Base-by-base conservation (phyloP, 2,797 vertebrate species). In the Lindbergichthys nudifrons region DNA sequence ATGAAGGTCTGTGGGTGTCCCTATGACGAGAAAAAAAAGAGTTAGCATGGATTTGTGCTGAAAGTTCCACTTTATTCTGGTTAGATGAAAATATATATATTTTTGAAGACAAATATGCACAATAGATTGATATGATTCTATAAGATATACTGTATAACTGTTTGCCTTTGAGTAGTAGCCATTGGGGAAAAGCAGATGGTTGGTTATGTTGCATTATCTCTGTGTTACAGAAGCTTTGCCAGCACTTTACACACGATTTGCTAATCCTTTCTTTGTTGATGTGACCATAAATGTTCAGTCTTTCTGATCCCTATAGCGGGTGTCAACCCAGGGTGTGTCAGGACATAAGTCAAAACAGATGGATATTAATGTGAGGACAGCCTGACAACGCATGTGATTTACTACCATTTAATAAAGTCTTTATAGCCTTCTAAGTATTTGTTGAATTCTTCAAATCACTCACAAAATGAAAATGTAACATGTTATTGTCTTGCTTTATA, bases 371-470 rank as follows among this genome's bases (percentile, higher is more conserved):
- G 64, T 61, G 65, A 77, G 41, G 54, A 65, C 15, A 56, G 58
- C 52, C 71, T 13, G 45, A 68, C 62, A 82, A 80, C 84, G 84
- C 86, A 88, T 91, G 83, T 84, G 48, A 85, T 88, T 90, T 89
- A 76, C 81, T 89, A 88, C 80, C 51, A 61, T 88, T 89, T 79
- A 92, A 91, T 93, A 90, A 93, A 91, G 72, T 87, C 71, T 89
- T 82, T 83, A 68, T 81, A 56, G 26, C 78, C 64, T 84, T 87
- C 85, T 70, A 32, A 63, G 57, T 21, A 56, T 60, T 61, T 84
- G 36, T 69, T 68, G 78, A 7, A 47, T 65, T 10, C 66, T 9
- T 63, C 56, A 32, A 32, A 47, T 14, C 4, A 54, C 6, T 41
- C 3, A n/a, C n/a, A 32, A 32, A 23, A 23, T 23, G 23, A 23